Evolutionary conservation across 2,113 vertebrate genomes (phyloP).

Genomic region (Corythornis cristatus): DNA sequence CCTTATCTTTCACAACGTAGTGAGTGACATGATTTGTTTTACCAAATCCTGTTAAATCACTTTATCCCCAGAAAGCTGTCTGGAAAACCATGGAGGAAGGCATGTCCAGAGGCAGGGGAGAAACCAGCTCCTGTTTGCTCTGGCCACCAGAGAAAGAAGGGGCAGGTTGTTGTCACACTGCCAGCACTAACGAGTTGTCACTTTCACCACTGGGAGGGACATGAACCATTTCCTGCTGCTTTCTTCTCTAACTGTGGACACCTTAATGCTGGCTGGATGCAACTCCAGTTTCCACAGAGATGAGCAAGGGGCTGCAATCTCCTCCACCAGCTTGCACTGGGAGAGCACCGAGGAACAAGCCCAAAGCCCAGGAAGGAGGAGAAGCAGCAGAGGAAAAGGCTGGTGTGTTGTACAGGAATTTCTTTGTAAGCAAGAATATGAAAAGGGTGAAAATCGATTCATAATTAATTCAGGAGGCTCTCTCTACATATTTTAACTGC

Average conservation of each 20-base stretch:
- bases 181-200: neutral
- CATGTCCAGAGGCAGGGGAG: neutral
- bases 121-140: neutral
- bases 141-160: neutral
- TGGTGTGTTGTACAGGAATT: neutral
- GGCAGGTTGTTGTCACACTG: neutral
- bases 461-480: slow-evolving; percentile 2
- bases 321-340: neutral
- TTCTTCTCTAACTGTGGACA: neutral
- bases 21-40: neutral
- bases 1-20: neutral
- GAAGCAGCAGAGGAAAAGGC: neutral
- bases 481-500: neutral
- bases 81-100: neutral
- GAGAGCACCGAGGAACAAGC: neutral
- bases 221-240: neutral
- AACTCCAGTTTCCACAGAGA: neutral
- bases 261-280: neutral
- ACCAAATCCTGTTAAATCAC: neutral
- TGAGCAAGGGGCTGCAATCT: neutral
- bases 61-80: neutral
- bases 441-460: neutral
- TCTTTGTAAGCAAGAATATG: slow-evolving; percentile 29
- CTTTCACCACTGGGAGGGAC: neutral
- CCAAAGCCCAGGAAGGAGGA: neutral